These are phyloP conservation scores for Mystacornis crossleyi DNA, from an alignment of 2,113 vertebrate genomes.

Conservation along the genomic window DNA sequence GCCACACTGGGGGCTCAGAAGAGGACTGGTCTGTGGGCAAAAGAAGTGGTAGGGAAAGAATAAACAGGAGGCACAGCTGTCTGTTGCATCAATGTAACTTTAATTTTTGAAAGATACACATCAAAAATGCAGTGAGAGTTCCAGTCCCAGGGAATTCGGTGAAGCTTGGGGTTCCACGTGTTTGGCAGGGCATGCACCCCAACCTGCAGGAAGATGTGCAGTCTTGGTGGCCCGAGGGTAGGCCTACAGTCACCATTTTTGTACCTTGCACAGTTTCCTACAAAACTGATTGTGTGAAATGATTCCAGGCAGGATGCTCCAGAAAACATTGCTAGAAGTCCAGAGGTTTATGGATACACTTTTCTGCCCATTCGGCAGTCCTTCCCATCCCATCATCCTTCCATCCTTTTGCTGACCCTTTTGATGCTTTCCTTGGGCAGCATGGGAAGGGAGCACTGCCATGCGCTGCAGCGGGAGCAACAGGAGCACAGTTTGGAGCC, in stretches of 20 bases:
- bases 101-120: background rate
- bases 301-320: background rate
- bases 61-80: background rate
- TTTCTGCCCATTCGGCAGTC: background rate
- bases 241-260: background rate
- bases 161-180: background rate
- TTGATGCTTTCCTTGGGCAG: background rate
- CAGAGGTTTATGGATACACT: background rate
- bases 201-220: background rate
- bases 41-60: background rate
- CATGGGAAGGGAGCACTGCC: background rate
- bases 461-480: fast-evolving
- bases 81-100: background rate
- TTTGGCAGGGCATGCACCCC: background rate
- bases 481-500: background rate
- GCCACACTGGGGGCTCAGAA: background rate
- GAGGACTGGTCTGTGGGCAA: background rate
- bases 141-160: background rate
- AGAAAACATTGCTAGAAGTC: background rate
- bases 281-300: background rate
- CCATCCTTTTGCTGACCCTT: background rate
- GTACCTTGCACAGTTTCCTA: background rate
- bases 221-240: background rate
- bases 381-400: background rate
- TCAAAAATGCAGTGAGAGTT: background rate